phyloP scores from a whole-genome alignment of 2,888 invertebrate genomes.

The Diarsia dahlii region DNA sequence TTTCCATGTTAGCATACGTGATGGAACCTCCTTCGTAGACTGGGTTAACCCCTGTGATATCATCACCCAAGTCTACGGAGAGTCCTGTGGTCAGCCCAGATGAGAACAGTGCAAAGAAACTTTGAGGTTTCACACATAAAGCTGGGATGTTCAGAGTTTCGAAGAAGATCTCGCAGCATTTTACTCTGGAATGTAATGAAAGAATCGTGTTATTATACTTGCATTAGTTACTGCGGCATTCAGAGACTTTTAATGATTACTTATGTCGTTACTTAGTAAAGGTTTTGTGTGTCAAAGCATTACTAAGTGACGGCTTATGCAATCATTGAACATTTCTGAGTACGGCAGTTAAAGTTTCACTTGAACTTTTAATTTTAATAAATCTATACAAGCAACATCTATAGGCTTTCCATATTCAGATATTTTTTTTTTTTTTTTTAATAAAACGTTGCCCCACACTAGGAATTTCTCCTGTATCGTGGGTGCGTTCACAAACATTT shows the following conservation, averaged over 20 bases:
- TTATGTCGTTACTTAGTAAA: too few species aligned
- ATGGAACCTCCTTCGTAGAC: constrained; percentile 82
- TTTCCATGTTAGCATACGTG: constrained; percentile 77
- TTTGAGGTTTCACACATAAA: constrained; percentile 80
- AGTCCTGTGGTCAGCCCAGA: constrained; percentile 82
- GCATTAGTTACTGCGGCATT: too few species aligned
- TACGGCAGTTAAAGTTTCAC: too few species aligned
- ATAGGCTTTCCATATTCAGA: background rate
- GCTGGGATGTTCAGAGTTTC: constrained; percentile 82
- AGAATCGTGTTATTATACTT: background rate
- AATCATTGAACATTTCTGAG: too few species aligned
- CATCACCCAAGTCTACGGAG: constrained; percentile 82
- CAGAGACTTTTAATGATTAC: too few species aligned
- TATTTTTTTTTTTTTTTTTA: too few species aligned
- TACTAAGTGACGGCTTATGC: too few species aligned
- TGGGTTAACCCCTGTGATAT: constrained; percentile 76
- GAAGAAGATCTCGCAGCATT: constrained; percentile 84
- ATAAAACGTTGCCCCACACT: too few species aligned
- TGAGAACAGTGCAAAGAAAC: constrained; percentile 80
- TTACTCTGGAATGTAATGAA: constrained; percentile 71
- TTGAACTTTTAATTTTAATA: background rate
- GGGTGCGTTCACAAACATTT: too few species aligned
- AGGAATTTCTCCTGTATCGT: too few species aligned
- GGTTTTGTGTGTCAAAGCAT: too few species aligned
- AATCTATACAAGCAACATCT: background rate